These are phyloP conservation scores for Nothobranchius furzeri DNA, from an alignment of 2,113 vertebrate genomes.

Conservation along the genomic window DNA sequence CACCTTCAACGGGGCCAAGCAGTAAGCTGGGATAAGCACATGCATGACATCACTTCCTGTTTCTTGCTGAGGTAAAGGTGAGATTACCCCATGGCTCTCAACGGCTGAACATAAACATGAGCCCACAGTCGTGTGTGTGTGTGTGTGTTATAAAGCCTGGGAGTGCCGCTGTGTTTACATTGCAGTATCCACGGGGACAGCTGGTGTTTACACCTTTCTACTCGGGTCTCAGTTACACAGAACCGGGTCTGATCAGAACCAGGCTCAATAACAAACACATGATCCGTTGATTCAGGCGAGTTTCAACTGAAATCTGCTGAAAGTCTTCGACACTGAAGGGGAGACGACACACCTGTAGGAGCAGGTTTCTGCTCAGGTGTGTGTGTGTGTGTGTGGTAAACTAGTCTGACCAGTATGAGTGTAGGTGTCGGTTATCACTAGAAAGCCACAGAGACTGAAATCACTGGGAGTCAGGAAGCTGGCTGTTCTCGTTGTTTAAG, in stretches of 20 bases:
- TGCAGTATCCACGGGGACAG: background rate
- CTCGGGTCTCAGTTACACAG: background rate
- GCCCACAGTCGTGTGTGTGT: background rate
- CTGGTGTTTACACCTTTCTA: conserved; percentile 3
- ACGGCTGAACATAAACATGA: background rate
- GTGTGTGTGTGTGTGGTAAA: conserved; percentile 12
- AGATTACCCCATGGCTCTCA: background rate
- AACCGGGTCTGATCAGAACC: background rate
- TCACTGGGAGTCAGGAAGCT: background rate
- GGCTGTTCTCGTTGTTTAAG: too few species aligned
- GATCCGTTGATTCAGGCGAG: background rate
- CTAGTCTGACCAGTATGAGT: conserved; percentile 48
- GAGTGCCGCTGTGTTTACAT: conserved; percentile 1
- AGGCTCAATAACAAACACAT: background rate
- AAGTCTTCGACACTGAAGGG: background rate
- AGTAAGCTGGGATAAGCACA: conserved; percentile 77
- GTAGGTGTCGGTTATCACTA: background rate
- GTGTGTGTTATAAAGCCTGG: background rate
- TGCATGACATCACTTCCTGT: conserved; percentile 27
- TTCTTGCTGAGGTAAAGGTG: background rate
- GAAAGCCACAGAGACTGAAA: conserved; percentile 5
- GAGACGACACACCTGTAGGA: background rate
- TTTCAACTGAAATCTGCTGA: background rate
- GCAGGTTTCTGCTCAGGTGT: background rate
- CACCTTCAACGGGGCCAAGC: conserved; percentile 80